Evolutionary conservation across 2,888 invertebrate species (phyloP).

Genomic region (Encarsia formosa): DNA sequence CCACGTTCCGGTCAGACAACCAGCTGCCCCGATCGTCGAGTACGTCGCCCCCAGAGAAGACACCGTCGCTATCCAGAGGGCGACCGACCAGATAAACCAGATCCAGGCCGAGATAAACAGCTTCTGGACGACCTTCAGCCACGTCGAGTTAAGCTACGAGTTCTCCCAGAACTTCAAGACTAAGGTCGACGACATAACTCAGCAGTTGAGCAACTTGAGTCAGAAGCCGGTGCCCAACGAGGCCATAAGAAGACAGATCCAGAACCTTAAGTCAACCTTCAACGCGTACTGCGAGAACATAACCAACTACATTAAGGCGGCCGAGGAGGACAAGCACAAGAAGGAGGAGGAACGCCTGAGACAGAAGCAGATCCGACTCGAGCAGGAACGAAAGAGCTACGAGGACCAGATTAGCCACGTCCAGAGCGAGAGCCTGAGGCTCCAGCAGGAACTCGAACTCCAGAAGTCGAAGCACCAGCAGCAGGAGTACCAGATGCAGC

Average conservation of each 20-base stretch:
- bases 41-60: background rate
- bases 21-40: background rate
- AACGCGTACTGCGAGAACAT: constrained; percentile 2
- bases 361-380: constrained; percentile 7
- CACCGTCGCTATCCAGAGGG: background rate
- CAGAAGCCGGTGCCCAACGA: too few species aligned
- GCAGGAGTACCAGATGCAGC: background rate
- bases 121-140: background rate
- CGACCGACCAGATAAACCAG: background rate
- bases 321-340: constrained; percentile 26
- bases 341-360: constrained; percentile 17
- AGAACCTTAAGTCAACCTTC: too few species aligned
- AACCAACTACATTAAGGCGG: too few species aligned
- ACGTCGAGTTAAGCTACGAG: background rate
- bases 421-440: too few species aligned
- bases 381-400: background rate
- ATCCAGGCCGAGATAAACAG: background rate
- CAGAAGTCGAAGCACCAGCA: background rate
- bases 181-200: too few species aligned
- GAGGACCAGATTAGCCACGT: too few species aligned
- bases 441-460: background rate
- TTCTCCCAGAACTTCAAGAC: background rate
- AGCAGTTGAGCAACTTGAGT: too few species aligned
- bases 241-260: too few species aligned
- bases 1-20: background rate